Conservation (phyloP, 64 coral and sea anemone genomes). For the Acropora tenuis region DNA sequence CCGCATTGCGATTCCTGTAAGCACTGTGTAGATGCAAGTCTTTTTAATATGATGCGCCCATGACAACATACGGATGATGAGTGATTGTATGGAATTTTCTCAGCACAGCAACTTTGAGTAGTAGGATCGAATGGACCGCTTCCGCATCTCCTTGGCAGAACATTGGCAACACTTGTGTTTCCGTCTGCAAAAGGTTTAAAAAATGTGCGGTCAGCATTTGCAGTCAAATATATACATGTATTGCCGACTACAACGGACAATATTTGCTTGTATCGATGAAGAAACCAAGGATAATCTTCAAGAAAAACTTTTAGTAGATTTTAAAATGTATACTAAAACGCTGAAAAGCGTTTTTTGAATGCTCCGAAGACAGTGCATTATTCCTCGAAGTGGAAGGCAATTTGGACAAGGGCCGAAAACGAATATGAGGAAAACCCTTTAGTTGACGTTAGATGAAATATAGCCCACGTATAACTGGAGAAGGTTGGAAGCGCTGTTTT, state of each 20-base stretch:
- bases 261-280: too few species aligned
- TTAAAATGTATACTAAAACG: too few species aligned
- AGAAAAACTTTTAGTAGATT: not conserved
- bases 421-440: too few species aligned
- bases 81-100: not conserved
- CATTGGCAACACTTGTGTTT: not conserved
- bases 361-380: too few species aligned
- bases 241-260: not conserved
- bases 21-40: not conserved
- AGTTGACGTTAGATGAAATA: too few species aligned
- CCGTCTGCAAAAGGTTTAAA: not conserved
- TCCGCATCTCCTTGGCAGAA: not conserved
- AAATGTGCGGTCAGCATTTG: not conserved
- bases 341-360: too few species aligned
- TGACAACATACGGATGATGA: not conserved
- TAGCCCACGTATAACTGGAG: too few species aligned
- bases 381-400: too few species aligned
- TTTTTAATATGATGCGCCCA: not conserved
- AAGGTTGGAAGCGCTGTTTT: too few species aligned
- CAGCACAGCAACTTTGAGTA: not conserved
- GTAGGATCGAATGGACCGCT: not conserved
- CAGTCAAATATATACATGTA: not conserved
- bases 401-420: too few species aligned
- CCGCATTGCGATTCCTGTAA: not conserved
- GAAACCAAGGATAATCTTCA: too few species aligned